phyloP scores from a whole-genome alignment of 2,888 invertebrate genomes.

The Timandra comae region DNA sequence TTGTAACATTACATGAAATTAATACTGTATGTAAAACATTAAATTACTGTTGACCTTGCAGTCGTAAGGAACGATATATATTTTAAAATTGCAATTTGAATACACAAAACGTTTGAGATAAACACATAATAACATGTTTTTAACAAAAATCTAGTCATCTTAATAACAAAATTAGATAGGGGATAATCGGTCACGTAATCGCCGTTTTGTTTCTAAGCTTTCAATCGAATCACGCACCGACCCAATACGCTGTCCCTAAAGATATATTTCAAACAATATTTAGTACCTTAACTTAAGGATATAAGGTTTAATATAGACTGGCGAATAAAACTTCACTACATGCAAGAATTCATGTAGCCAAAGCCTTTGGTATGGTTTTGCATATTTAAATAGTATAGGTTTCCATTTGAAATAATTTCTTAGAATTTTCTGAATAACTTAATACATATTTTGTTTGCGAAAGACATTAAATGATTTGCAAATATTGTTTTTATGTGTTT shows the following conservation, averaged over 20 bases:
- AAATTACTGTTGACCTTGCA: too few species aligned
- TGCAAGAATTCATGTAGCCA: slow-evolving; percentile 17
- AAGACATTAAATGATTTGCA: too few species aligned
- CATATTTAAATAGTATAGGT: slow-evolving; percentile 7
- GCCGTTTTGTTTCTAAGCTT: slow-evolving; percentile 42
- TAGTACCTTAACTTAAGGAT: background rate
- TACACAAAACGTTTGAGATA: slow-evolving; percentile 19
- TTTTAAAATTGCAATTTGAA: slow-evolving; percentile 26
- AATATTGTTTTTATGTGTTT: too few species aligned
- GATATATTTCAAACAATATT: slow-evolving; percentile 6
- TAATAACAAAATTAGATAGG: slow-evolving; percentile 52
- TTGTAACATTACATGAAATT: too few species aligned
- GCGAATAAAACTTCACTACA: slow-evolving; percentile 6
- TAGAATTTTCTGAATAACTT: slow-evolving; percentile 7
- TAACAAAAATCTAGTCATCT: slow-evolving; percentile 34
- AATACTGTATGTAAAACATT: too few species aligned
- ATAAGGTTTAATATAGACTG: slow-evolving; percentile 5
- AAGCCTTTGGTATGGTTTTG: slow-evolving; percentile 11
- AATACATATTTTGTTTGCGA: background rate
- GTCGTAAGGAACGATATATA: too few species aligned
- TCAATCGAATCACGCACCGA: slow-evolving; percentile 46
- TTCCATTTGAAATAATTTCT: slow-evolving; percentile 3
- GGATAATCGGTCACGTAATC: slow-evolving; percentile 59
- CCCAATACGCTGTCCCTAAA: slow-evolving; percentile 14
- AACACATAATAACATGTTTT: slow-evolving; percentile 42